phyloP scores from a whole-genome alignment of 2,888 invertebrate genomes.

The Eumacrocentrus americanus region DNA sequence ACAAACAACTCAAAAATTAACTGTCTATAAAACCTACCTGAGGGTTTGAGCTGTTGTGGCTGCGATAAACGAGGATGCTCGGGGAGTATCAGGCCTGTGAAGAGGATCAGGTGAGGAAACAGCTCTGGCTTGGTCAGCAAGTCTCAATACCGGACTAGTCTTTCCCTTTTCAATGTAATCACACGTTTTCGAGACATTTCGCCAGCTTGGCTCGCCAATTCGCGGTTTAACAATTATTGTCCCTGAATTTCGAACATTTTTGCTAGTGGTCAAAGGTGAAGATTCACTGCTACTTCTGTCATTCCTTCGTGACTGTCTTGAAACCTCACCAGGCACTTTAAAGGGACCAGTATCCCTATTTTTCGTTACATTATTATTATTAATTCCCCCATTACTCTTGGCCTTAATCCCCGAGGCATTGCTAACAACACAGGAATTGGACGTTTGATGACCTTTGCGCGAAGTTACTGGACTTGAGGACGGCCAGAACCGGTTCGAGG shows the following conservation, averaged over 20 bases:
- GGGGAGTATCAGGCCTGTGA: conserved; percentile 59
- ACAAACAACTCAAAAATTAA: conserved; percentile 31
- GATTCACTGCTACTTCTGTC: conserved; percentile 17
- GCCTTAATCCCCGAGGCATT: background rate
- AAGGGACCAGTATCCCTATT: conserved; percentile 36
- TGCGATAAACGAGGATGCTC: conserved; percentile 54
- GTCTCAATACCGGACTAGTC: conserved; percentile 52
- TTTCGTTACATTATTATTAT: conserved; percentile 35
- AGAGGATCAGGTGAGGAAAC: conserved; percentile 63
- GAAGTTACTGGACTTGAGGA: conserved; percentile 45
- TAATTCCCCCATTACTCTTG: conserved; percentile 15
- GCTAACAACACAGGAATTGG: background rate
- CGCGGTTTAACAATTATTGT: conserved; percentile 39
- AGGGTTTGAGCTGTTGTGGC: conserved; percentile 55
- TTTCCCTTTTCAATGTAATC: conserved; percentile 56
- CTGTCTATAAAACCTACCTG: conserved; percentile 55
- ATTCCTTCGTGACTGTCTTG: conserved; percentile 38
- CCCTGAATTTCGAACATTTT: conserved; percentile 25
- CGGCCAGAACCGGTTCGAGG: conserved; percentile 53
- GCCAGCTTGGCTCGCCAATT: conserved; percentile 51
- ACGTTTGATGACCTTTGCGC: conserved; percentile 17
- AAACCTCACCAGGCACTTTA: conserved; percentile 45
- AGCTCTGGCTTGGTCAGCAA: conserved; percentile 59
- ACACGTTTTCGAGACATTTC: conserved; percentile 55
- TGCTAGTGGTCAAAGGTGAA: conserved; percentile 5